Conservation (phyloP, 2,797 vertebrate species). For the Ambastaia sidthimunki region DNA sequence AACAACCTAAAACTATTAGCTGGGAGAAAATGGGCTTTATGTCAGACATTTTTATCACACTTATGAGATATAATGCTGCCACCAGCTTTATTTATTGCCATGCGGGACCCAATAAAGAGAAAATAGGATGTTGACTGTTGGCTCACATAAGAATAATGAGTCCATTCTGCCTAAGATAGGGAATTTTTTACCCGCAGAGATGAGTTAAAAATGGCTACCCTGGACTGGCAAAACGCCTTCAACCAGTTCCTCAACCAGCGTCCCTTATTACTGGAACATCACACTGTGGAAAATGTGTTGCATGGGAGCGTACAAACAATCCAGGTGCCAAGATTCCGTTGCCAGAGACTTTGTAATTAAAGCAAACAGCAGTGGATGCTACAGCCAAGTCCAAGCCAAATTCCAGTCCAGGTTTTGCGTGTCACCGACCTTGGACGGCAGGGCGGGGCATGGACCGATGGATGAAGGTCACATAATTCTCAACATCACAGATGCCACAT, state of each 20-base stretch:
- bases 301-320: constrained; percentile 41
- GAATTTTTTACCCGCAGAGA: constrained; percentile 6
- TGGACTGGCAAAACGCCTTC: constrained; percentile 2
- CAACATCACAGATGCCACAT: constrained; percentile 9
- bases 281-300: constrained; percentile 32
- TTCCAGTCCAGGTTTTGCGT: neutral
- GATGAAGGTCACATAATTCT: constrained; percentile 4
- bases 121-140: neutral
- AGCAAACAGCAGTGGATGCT: constrained; percentile 23
- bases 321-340: constrained; percentile 36
- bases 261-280: constrained; percentile 14
- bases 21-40: neutral
- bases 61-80: neutral
- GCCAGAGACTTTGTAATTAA: constrained; percentile 45
- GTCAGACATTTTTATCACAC: neutral
- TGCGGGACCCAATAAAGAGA: neutral
- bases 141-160: constrained; percentile 1
- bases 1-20: too few species aligned
- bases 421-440: neutral
- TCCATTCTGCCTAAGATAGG: neutral
- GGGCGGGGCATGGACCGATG: constrained; percentile 5
- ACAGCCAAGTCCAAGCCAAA: neutral
- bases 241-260: neutral
- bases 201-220: constrained; percentile 4
- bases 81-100: constrained; percentile 8